Conservation (phyloP, 2,113 vertebrate species). For the Platichthys stellatus region DNA sequence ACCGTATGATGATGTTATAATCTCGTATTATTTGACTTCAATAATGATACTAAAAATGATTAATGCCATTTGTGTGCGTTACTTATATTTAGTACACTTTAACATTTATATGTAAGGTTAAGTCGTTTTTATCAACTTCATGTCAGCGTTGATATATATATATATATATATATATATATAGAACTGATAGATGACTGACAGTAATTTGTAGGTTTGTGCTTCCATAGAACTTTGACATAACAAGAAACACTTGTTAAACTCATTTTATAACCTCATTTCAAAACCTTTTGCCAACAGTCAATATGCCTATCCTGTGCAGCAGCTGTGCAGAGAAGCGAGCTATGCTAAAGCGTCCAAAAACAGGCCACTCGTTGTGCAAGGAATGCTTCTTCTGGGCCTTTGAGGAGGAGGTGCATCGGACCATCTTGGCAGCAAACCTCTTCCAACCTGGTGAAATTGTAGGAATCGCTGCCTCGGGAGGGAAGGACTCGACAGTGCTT, state of each 20-base stretch:
- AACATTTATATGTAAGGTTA: too few relatives aligned
- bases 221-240: too few relatives aligned
- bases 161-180: too few relatives aligned
- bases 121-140: too few relatives aligned
- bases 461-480: slow-evolving; percentile 88
- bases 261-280: neutral
- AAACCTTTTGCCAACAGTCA: slow-evolving; percentile 17
- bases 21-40: neutral
- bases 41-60: neutral
- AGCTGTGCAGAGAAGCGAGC: slow-evolving; percentile 78
- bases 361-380: slow-evolving; percentile 85
- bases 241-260: neutral
- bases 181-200: too few relatives aligned
- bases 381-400: slow-evolving; percentile 89
- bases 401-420: slow-evolving; percentile 89
- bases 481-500: slow-evolving; percentile 92
- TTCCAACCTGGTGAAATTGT: slow-evolving; percentile 84
- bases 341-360: slow-evolving; percentile 82
- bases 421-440: slow-evolving; percentile 80
- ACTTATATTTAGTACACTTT: neutral
- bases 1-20: neutral
- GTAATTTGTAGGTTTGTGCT: neutral
- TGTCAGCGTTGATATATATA: too few relatives aligned
- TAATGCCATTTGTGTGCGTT: neutral
- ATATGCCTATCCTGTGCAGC: slow-evolving; percentile 83